phyloP scores from a whole-genome alignment of 1,140 invertebrate species.

The Drosophila parvula region DNA sequence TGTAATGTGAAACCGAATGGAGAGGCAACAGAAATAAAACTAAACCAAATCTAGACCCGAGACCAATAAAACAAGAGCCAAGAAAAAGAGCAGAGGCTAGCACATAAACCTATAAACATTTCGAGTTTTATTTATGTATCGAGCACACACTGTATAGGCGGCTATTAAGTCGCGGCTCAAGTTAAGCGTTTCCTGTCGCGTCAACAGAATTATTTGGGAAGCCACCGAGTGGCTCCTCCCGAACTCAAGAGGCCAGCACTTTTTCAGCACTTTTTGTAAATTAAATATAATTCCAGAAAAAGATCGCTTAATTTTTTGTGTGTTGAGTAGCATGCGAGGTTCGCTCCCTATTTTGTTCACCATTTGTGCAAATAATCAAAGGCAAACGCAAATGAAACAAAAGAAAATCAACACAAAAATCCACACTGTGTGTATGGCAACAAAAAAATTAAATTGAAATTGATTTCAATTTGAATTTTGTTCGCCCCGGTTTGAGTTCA shows the following conservation, averaged over 20 bases:
- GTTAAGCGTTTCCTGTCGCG: conserved; percentile 52
- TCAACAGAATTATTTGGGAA: conserved; percentile 25
- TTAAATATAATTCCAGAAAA: conserved; percentile 22
- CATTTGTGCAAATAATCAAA: conserved; percentile 69
- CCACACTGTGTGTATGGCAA: conserved; percentile 32
- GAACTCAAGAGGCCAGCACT: conserved; percentile 1
- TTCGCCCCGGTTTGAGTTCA: conserved; percentile 61
- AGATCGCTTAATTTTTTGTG: neutral
- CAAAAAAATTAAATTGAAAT: conserved; percentile 73
- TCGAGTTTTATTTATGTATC: conserved; percentile 57
- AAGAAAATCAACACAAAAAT: conserved; percentile 40
- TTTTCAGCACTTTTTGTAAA: conserved; percentile 6
- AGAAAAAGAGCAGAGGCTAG: conserved; percentile 35
- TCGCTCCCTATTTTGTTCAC: conserved; percentile 23
- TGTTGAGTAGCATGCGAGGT: neutral
- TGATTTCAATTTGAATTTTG: conserved; percentile 79
- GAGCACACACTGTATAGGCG: conserved; percentile 39
- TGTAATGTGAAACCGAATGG: conserved; percentile 29
- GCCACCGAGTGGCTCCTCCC: conserved; percentile 1
- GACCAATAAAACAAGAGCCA: conserved; percentile 15
- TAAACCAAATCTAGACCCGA: conserved; percentile 24
- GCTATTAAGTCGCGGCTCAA: conserved; percentile 46
- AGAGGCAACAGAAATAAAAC: conserved; percentile 1
- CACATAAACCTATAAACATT: conserved; percentile 57
- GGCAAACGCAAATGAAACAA: conserved; percentile 31